phyloP scores from a whole-genome alignment of 2,113 vertebrate species.

The Isichthys henryi region DNA sequence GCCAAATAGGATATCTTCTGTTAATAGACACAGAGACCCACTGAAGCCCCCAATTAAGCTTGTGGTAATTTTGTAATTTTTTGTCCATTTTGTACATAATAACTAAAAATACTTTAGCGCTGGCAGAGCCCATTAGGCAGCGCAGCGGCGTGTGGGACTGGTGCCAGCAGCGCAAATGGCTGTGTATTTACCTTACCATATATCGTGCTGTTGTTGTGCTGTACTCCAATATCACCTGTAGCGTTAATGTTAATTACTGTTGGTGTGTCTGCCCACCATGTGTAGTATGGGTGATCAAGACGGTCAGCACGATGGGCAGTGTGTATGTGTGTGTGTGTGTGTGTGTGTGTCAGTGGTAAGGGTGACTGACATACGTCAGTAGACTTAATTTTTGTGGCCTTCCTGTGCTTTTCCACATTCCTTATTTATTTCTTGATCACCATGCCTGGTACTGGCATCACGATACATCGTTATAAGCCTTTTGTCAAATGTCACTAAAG shows the following conservation, averaged over 20 bases:
- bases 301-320: background rate
- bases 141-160: no score
- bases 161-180: no score
- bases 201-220: no score
- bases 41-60: background rate
- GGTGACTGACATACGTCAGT: background rate
- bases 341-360: background rate
- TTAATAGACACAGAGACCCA: background rate
- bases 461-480: background rate
- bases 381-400: background rate
- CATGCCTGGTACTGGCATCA: background rate
- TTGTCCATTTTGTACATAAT: background rate
- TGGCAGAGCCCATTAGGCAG: background rate
- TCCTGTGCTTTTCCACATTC: background rate
- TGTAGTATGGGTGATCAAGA: background rate
- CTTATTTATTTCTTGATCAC: background rate
- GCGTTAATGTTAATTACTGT: background rate
- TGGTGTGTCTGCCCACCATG: background rate
- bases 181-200: no score
- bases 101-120: background rate
- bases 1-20: background rate
- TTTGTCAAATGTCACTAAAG: background rate
- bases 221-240: background rate
- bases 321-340: background rate
- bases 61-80: background rate